These are phyloP conservation scores for Sylvilagus floridanus DNA, from an alignment of 2,797 vertebrate species.

Conservation along the genomic window DNA sequence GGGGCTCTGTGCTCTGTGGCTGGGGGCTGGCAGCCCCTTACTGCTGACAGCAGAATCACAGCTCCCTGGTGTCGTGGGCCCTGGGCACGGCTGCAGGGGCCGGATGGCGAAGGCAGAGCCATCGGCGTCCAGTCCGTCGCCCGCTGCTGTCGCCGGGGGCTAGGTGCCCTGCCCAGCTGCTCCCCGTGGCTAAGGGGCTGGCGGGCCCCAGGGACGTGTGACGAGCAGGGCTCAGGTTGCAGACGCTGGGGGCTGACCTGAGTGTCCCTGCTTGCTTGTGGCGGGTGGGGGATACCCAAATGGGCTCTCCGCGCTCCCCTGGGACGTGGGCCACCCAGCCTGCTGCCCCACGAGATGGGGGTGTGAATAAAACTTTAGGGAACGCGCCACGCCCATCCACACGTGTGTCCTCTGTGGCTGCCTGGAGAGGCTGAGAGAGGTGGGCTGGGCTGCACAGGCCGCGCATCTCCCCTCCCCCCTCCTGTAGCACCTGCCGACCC, in stretches of 20 bases:
- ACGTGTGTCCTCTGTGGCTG: rapidly evolving
- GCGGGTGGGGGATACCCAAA: not conserved
- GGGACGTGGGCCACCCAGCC: not conserved
- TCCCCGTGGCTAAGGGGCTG: not conserved
- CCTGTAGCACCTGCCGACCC: not conserved
- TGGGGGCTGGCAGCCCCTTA: too few species aligned
- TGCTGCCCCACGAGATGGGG: not conserved
- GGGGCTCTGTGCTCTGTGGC: too few species aligned
- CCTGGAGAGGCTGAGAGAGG: not conserved
- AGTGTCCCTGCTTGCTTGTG: not conserved
- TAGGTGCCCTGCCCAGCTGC: not conserved
- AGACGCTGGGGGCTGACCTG: not conserved
- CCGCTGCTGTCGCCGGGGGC: not conserved
- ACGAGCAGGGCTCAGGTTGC: too few species aligned
- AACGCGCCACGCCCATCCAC: not conserved
- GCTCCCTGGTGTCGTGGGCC: not conserved
- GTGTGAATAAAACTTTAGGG: not conserved
- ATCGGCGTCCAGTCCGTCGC: not conserved
- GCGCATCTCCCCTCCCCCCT: too few species aligned
- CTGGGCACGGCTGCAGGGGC: not conserved
- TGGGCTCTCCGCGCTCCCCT: rapidly evolving
- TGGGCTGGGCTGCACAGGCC: not conserved
- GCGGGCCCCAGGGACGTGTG: not conserved
- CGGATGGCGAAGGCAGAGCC: rapidly evolving
- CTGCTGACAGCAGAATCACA: not conserved